Conservation (phyloP, 92 coral and sea anemone species). For the Epizoanthus rinbou region DNA sequence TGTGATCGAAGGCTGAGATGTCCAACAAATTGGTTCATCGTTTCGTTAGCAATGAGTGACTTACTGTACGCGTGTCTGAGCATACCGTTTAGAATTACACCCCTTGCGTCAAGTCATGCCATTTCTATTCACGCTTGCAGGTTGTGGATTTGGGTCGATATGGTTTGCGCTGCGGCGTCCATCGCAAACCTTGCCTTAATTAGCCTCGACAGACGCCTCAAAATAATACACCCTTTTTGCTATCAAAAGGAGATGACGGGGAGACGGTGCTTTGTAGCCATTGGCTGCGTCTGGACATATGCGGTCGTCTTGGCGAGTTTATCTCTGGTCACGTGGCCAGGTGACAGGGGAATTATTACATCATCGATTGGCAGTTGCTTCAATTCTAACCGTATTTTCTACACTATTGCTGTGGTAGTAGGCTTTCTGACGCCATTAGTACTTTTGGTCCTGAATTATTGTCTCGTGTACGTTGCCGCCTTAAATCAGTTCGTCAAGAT, state of each 20-base stretch:
- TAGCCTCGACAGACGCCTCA: constrained; percentile 86
- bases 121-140: constrained; percentile 57
- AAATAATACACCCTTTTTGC: constrained; percentile 89
- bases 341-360: constrained; percentile 44
- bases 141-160: constrained; percentile 93
- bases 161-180: constrained; percentile 93
- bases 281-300: constrained; percentile 77
- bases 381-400: constrained; percentile 76
- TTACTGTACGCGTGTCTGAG: constrained; percentile 72
- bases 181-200: constrained; percentile 88
- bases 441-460: constrained; percentile 75
- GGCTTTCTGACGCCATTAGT: constrained; percentile 78
- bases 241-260: constrained; percentile 71
- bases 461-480: constrained; percentile 75
- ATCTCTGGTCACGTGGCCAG: constrained; percentile 66
- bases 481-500: constrained; percentile 85
- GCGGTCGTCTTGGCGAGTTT: constrained; percentile 70
- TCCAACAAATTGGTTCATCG: constrained; percentile 94
- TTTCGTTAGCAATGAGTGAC: constrained; percentile 89
- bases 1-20: constrained; percentile 82
- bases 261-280: constrained; percentile 64
- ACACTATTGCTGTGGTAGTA: constrained; percentile 86
- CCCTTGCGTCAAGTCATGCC: constrained; percentile 30
- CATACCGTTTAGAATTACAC: constrained; percentile 69
- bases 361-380: constrained; percentile 31